phyloP scores from a whole-genome alignment of 1,140 invertebrate genomes.

The Drosophila erecta region DNA sequence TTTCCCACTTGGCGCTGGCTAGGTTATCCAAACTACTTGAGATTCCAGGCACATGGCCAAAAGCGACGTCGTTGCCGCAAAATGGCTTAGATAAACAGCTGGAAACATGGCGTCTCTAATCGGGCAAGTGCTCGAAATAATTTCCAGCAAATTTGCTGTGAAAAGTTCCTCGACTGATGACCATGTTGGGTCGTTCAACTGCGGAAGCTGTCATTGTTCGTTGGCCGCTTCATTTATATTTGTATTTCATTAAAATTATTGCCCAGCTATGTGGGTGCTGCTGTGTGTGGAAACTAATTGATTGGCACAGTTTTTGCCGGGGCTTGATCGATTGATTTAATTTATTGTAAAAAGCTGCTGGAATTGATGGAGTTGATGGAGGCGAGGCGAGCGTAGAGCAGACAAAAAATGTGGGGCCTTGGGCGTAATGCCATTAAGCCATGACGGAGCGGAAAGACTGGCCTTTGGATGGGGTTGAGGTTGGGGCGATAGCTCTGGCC shows the following conservation, averaged over 20 bases:
- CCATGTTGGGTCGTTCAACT: conserved; percentile 8
- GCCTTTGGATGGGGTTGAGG: neutral
- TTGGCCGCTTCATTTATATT: conserved; percentile 74
- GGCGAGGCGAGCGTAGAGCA: conserved; percentile 23
- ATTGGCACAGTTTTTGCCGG: conserved; percentile 77
- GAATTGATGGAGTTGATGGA: conserved; percentile 77
- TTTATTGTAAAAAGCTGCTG: conserved; percentile 78
- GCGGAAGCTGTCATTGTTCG: conserved; percentile 65
- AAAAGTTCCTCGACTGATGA: conserved; percentile 69
- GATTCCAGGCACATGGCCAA: conserved; percentile 65
- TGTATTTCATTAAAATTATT: conserved; percentile 83
- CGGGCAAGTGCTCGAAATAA: conserved; percentile 77
- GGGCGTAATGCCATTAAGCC: conserved; percentile 55
- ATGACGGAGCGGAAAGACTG: conserved; percentile 39
- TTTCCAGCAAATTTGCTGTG: conserved; percentile 59
- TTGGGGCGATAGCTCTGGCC: neutral
- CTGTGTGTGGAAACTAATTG: conserved; percentile 62
- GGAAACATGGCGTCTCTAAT: conserved; percentile 67
- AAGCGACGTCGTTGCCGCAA: conserved; percentile 38
- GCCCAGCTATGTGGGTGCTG: conserved; percentile 22
- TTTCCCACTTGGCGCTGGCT: conserved; percentile 37
- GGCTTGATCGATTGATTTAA: conserved; percentile 82
- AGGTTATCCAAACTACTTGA: conserved; percentile 64
- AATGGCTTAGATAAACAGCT: conserved; percentile 63
- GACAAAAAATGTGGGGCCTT: conserved; percentile 19